Evolutionary conservation across 2,888 invertebrate species (phyloP).

Genomic region (Desoria tigrina): DNA sequence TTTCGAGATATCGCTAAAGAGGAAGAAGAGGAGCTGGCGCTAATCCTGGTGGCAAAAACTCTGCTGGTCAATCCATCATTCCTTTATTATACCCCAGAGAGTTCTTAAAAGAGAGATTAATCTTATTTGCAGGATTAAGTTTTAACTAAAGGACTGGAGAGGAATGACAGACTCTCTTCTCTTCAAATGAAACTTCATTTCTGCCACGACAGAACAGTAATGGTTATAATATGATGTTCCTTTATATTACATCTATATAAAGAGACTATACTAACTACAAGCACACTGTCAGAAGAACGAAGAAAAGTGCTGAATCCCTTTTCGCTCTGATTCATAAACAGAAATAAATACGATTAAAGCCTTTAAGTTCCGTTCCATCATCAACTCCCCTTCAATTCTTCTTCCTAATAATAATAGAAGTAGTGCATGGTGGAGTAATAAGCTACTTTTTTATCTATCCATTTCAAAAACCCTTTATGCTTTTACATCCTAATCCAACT

Average conservation of each 20-base stretch:
- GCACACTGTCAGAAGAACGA: too few relatives aligned
- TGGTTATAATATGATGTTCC: too few relatives aligned
- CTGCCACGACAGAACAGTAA: too few relatives aligned
- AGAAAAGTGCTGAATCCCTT: slow-evolving; percentile 9
- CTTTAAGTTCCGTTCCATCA: neutral
- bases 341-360: slow-evolving; percentile 3
- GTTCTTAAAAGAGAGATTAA: slow-evolving; percentile 19
- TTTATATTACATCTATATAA: too few relatives aligned
- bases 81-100: slow-evolving; percentile 11
- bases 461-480: too few relatives aligned
- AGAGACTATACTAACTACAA: too few relatives aligned
- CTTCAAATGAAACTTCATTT: too few relatives aligned
- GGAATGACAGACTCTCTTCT: slow-evolving; percentile 6
- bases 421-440: too few relatives aligned
- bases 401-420: too few relatives aligned
- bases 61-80: slow-evolving; percentile 20
- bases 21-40: neutral
- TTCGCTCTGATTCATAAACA: slow-evolving; percentile 12
- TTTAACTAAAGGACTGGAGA: slow-evolving; percentile 11
- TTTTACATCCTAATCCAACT: too few relatives aligned
- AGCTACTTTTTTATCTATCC: too few relatives aligned
- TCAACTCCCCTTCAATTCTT: too few relatives aligned
- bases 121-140: slow-evolving; percentile 21
- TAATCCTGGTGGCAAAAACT: slow-evolving; percentile 14
- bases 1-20: neutral